Conservation (phyloP, 2,888 invertebrate species). For the Bombyx huttoni region DNA sequence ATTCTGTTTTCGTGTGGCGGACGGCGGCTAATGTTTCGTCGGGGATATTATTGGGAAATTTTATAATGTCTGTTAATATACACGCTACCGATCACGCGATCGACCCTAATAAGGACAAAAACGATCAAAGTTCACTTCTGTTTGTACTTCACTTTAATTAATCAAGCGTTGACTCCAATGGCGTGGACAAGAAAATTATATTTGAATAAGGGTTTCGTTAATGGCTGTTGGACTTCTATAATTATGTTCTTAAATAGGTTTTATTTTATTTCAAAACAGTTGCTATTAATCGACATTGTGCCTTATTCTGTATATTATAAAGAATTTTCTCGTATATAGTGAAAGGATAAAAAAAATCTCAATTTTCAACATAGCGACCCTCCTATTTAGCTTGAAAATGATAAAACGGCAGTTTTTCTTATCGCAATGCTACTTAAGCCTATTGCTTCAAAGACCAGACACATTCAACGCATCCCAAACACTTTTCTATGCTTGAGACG, state of each 20-base stretch:
- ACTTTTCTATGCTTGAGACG: constrained; percentile 13
- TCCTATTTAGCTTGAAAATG: neutral
- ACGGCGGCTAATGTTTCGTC: constrained; percentile 51
- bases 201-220: neutral
- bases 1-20: constrained; percentile 60
- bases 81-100: constrained; percentile 59
- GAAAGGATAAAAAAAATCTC: neutral
- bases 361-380: neutral
- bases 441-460: neutral
- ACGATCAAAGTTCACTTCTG: constrained; percentile 17
- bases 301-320: neutral
- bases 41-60: constrained; percentile 63
- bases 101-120: constrained; percentile 28
- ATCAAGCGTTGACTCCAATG: neutral
- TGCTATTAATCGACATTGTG: neutral
- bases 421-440: neutral
- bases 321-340: neutral
- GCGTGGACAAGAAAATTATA: neutral
- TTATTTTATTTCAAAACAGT: neutral
- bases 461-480: constrained; percentile 5
- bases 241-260: neutral
- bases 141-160: neutral
- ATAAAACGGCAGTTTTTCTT: neutral
- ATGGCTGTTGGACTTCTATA: neutral
- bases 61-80: constrained; percentile 64